Evolutionary conservation across 2,888 invertebrate species (phyloP).

Genomic region (Drymonia ruficornis): DNA sequence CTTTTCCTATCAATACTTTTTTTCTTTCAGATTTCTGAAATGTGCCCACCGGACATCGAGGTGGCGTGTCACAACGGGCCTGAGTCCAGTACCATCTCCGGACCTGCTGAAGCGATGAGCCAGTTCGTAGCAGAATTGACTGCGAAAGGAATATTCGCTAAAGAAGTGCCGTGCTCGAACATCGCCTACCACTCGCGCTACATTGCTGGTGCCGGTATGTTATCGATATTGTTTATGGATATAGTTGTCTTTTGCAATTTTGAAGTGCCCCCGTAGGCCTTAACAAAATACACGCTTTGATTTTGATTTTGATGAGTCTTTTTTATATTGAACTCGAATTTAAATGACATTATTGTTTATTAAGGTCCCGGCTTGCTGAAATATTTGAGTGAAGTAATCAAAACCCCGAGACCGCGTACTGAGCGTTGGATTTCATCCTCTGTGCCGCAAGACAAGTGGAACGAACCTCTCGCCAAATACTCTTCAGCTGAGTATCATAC

Average conservation of each 20-base stretch:
- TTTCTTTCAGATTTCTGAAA: slow-evolving; percentile 51
- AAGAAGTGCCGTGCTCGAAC: slow-evolving; percentile 87
- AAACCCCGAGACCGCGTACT: slow-evolving; percentile 87
- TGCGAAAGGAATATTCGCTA: slow-evolving; percentile 64
- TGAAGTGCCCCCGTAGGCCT: background rate
- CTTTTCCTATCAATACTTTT: no score
- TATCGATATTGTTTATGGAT: background rate
- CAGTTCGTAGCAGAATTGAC: slow-evolving; percentile 81
- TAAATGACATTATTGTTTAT: background rate
- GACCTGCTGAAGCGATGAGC: slow-evolving; percentile 86
- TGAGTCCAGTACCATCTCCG: slow-evolving; percentile 91
- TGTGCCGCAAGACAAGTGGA: slow-evolving; percentile 82
- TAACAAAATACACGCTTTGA: no score
- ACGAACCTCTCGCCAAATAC: slow-evolving; percentile 59
- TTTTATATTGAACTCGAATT: background rate
- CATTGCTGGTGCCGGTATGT: slow-evolving; percentile 86
- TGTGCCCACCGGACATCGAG: slow-evolving; percentile 86
- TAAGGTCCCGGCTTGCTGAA: slow-evolving; percentile 75
- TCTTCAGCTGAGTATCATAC: slow-evolving; percentile 94
- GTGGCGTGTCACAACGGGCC: slow-evolving; percentile 93
- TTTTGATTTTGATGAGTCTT: background rate
- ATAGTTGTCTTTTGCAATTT: no score
- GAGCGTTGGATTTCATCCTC: slow-evolving; percentile 94
- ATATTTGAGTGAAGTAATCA: slow-evolving; percentile 86
- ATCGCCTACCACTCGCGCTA: slow-evolving; percentile 96